phyloP scores from a whole-genome alignment of 1,140 invertebrate species.

The Pygmarrhopalites habei region DNA sequence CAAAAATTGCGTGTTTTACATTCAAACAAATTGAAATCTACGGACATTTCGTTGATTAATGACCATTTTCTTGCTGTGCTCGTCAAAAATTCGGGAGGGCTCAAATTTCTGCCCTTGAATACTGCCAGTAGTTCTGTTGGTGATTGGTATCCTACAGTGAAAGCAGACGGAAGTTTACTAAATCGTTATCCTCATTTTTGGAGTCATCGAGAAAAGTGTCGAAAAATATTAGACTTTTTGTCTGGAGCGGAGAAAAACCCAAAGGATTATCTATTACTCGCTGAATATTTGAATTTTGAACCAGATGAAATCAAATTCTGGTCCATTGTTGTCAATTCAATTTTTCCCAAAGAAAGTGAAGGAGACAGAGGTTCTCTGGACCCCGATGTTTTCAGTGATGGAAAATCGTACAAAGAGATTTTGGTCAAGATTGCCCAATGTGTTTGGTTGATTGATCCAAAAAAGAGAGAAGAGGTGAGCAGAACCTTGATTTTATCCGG shows the following conservation, averaged over 20 bases:
- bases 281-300: neutral
- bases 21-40: conserved; percentile 21
- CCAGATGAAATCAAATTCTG: conserved; percentile 26
- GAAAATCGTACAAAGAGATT: conserved; percentile 29
- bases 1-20: conserved; percentile 26
- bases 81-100: conserved; percentile 11
- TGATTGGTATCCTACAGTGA: conserved; percentile 8
- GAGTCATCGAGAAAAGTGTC: neutral
- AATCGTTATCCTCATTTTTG: neutral
- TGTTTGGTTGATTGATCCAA: conserved; percentile 27
- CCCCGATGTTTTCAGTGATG: conserved; percentile 17
- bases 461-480: conserved; percentile 33
- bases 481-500: conserved; percentile 30
- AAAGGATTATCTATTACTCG: neutral
- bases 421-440: conserved; percentile 33
- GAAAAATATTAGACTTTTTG: neutral
- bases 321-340: conserved; percentile 12
- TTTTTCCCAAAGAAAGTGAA: neutral
- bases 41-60: neutral
- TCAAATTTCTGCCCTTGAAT: conserved; percentile 31
- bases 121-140: neutral
- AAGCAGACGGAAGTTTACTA: neutral
- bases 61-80: neutral
- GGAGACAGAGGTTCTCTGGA: neutral
- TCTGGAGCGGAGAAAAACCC: neutral